A percentile compares a stretch with the other conserved stretches of the same genome.
phyloP scores from a whole-genome alignment of 1,140 invertebrate species.

The Drosophila punjabiensis region DNA sequence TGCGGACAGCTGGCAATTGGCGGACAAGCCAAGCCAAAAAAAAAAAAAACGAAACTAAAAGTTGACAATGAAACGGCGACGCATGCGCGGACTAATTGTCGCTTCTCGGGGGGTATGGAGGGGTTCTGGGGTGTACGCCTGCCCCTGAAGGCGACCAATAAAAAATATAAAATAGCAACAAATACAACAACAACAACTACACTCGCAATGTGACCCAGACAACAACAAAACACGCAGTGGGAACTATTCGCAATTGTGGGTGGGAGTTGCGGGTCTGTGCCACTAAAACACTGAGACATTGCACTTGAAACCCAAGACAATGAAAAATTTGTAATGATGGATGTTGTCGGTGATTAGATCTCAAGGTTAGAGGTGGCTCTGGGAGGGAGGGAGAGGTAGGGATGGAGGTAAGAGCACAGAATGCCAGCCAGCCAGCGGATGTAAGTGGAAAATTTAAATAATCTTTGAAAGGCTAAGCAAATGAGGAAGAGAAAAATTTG shows the following conservation, averaged over 20 bases:
- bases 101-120: constrained; percentile 3
- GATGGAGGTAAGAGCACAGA: neutral
- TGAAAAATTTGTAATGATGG: constrained; percentile 42
- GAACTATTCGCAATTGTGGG: constrained; percentile 43
- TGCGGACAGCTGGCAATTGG: constrained; percentile 45
- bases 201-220: constrained; percentile 33
- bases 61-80: constrained; percentile 78
- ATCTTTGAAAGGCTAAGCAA: neutral
- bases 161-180: constrained; percentile 15
- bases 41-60: constrained; percentile 13
- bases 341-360: constrained; percentile 10
- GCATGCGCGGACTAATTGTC: constrained; percentile 82
- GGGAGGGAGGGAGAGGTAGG: neutral
- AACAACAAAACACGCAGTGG: constrained; percentile 46
- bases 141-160: constrained; percentile 41
- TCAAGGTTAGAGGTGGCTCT: neutral
- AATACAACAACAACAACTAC: constrained; percentile 4
- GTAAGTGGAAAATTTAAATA: constrained; percentile 6
- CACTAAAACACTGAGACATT: constrained; percentile 39
- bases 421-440: constrained; percentile 7
- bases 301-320: constrained; percentile 58
- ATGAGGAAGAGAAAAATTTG: constrained; percentile 5
- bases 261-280: constrained; percentile 5
- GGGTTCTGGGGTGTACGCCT: neutral
- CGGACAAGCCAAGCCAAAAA: constrained; percentile 30